phyloP scores from a whole-genome alignment of 2,888 invertebrate genomes.

The Gibbula magus region DNA sequence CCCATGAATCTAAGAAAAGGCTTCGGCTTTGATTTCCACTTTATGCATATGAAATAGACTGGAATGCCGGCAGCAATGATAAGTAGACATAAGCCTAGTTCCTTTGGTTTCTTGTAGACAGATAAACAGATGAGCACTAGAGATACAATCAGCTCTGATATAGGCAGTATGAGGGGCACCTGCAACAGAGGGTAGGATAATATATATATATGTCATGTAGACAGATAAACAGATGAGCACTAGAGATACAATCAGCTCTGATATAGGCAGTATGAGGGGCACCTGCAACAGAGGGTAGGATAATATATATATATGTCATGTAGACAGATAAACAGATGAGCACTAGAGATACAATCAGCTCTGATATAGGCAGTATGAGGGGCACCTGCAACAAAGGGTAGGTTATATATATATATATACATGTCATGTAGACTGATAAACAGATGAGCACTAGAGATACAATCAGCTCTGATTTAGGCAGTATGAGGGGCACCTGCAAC shows the following conservation, averaged over 20 bases:
- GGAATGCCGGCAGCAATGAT: slow-evolving; percentile 44
- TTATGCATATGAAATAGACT: slow-evolving; percentile 45
- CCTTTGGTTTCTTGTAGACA: slow-evolving; percentile 43
- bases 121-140: slow-evolving; percentile 42
- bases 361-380: no score
- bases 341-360: no score
- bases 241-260: slow-evolving; percentile 41
- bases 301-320: no score
- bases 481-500: no score
- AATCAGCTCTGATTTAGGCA: no score
- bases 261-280: slow-evolving; percentile 38
- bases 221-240: slow-evolving; percentile 43
- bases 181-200: background rate
- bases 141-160: slow-evolving; percentile 42
- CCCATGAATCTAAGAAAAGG: slow-evolving; percentile 34
- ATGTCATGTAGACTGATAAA: no score
- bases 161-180: slow-evolving; percentile 37
- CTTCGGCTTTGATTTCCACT: slow-evolving; percentile 46
- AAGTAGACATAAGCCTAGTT: slow-evolving; percentile 44
- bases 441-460: no score
- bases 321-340: no score
- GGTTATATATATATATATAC: no score
- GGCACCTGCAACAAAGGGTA: no score
- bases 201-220: slow-evolving; percentile 18
- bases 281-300: slow-evolving; percentile 33